Percentiles rank a stretch among this genome's conserved stretches.
phyloP scores from a whole-genome alignment of 2,888 invertebrate species.

The Chymomyza fuscimana region DNA sequence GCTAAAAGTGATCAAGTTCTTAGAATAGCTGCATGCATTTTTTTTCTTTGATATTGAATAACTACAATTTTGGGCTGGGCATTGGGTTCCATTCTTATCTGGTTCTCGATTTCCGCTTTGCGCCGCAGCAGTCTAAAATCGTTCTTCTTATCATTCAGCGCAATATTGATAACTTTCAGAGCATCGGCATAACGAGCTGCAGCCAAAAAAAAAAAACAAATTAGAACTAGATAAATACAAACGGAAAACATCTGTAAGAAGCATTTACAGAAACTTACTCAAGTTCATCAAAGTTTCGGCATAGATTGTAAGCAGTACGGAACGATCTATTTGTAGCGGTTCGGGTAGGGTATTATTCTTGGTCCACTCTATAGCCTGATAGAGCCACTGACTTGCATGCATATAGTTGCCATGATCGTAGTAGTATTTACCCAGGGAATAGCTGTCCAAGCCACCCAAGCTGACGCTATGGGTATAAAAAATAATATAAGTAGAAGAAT shows the following conservation, averaged over 20 bases:
- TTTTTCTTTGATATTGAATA: background rate
- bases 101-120: slow-evolving; percentile 52
- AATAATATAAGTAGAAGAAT: background rate
- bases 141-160: slow-evolving; percentile 39
- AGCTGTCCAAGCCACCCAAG: slow-evolving; percentile 63
- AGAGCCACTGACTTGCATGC: slow-evolving; percentile 64
- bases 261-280: slow-evolving; percentile 53
- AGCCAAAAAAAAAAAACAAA: background rate
- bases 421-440: slow-evolving; percentile 64
- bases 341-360: slow-evolving; percentile 8
- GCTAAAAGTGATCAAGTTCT: slow-evolving; percentile 17
- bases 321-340: slow-evolving; percentile 31
- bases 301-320: slow-evolving; percentile 56
- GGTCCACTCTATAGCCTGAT: slow-evolving; percentile 46
- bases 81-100: slow-evolving; percentile 49
- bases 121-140: slow-evolving; percentile 52
- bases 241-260: background rate
- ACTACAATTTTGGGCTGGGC: background rate
- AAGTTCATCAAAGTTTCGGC: slow-evolving; percentile 64
- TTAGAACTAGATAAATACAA: background rate
- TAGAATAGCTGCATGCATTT: background rate
- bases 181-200: slow-evolving; percentile 55
- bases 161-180: slow-evolving; percentile 47
- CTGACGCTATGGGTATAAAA: slow-evolving; percentile 47
- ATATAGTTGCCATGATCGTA: slow-evolving; percentile 40